A percentile compares a stretch with the other conserved stretches of the same genome.
Evolutionary conservation across 2,888 invertebrate species (phyloP).

Genomic region (Ypsolopha scabrella): DNA sequence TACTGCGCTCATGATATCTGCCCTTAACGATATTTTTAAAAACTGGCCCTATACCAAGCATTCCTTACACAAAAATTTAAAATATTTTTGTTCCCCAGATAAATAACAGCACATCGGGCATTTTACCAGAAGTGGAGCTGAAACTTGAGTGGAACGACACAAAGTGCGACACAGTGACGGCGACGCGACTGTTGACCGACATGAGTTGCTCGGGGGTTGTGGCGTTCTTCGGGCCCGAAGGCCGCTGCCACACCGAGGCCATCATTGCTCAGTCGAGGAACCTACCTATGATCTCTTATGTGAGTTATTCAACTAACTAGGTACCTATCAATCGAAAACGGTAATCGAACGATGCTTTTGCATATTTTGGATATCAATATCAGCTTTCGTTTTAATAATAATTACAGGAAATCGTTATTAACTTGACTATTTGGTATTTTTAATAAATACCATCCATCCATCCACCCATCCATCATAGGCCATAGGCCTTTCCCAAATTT

Average conservation of each 20-base stretch:
- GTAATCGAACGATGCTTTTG: no score
- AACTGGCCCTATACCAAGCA: no score
- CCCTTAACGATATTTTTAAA: no score
- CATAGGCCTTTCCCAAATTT: no score
- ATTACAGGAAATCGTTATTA: no score
- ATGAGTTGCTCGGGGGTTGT: constrained; percentile 92
- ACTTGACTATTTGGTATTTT: no score
- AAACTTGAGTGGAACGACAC: constrained; percentile 86
- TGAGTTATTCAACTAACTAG: constrained; percentile 68
- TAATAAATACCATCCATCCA: no score
- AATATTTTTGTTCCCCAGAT: constrained; percentile 62
- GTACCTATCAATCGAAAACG: no score
- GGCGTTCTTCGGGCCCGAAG: constrained; percentile 96
- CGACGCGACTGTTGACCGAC: constrained; percentile 87
- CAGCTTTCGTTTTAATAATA: no score
- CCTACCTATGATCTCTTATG: constrained; percentile 97
- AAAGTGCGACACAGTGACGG: constrained; percentile 84
- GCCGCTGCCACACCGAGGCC: constrained; percentile 94
- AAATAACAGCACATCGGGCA: constrained; percentile 73
- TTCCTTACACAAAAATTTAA: constrained; percentile 1
- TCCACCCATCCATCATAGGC: no score
- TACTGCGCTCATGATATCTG: no score
- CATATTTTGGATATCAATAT: no score
- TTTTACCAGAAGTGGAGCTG: constrained; percentile 81
- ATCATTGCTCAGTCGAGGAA: constrained; percentile 93